Percentiles rank a stretch among this genome's conserved stretches.
Conservation (phyloP, 2,888 invertebrate species). For the Clunio marinus region DNA sequence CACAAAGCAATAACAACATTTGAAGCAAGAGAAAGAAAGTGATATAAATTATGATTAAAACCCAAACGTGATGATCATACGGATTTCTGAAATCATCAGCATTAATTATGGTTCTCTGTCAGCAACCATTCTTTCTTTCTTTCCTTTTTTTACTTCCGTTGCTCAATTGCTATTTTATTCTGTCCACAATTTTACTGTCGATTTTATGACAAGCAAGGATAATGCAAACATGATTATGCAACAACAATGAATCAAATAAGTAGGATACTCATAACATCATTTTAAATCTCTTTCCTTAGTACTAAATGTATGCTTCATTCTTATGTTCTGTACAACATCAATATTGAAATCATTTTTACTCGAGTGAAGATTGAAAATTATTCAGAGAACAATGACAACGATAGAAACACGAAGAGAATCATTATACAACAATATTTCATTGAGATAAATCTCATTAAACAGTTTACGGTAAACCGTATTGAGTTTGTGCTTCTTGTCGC, state of each 20-base stretch:
- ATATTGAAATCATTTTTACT: neutral
- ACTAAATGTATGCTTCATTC: no score
- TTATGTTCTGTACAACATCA: neutral
- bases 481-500: neutral
- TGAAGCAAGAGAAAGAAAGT: neutral
- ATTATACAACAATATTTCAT: constrained; percentile 13
- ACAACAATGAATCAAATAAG: no score
- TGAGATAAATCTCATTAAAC: constrained; percentile 9
- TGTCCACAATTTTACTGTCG: neutral
- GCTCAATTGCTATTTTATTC: neutral
- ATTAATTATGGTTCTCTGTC: constrained; percentile 29
- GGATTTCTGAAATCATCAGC: constrained; percentile 20
- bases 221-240: constrained; percentile 19
- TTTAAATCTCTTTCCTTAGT: constrained; percentile 1
- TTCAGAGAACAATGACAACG: constrained; percentile 2
- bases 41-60: constrained; percentile 39
- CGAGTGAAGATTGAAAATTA: constrained; percentile 18
- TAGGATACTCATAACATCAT: neutral
- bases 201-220: constrained; percentile 2
- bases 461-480: neutral
- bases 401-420: neutral
- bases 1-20: neutral
- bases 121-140: neutral
- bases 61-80: constrained; percentile 37
- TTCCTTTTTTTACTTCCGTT: no score